These are phyloP conservation scores for Schrankia costaestrigalis DNA, from an alignment of 2,888 invertebrate genomes.

Conservation along the genomic window DNA sequence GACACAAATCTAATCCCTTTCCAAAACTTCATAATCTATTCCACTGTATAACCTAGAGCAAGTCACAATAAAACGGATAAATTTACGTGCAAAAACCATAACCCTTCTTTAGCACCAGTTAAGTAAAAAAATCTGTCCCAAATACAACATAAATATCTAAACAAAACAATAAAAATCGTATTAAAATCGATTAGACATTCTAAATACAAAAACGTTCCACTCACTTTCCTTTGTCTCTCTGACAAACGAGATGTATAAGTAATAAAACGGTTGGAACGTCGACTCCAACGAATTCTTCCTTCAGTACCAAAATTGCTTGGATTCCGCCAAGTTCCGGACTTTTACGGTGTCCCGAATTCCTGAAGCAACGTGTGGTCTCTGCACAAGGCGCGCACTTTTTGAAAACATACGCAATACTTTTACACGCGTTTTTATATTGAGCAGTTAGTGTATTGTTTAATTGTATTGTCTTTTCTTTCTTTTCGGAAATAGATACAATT, in stretches of 20 bases:
- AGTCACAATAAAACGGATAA: too few relatives aligned
- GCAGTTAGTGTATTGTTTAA: too few relatives aligned
- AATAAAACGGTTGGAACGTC: slow-evolving; percentile 57
- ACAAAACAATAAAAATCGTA: neutral
- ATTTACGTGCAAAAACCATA: too few relatives aligned
- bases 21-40: too few relatives aligned
- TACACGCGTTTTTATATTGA: slow-evolving; percentile 27
- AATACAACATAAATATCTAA: too few relatives aligned
- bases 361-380: slow-evolving; percentile 47
- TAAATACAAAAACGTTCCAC: slow-evolving; percentile 27
- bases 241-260: slow-evolving; percentile 53
- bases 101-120: too few relatives aligned
- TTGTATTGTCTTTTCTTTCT: too few relatives aligned
- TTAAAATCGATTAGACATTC: slow-evolving; percentile 6
- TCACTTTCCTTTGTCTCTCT: slow-evolving; percentile 31
- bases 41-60: too few relatives aligned
- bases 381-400: slow-evolving; percentile 19
- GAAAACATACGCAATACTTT: slow-evolving; percentile 30
- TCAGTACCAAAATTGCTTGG: slow-evolving; percentile 50
- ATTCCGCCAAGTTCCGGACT: slow-evolving; percentile 60
- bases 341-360: slow-evolving; percentile 61
- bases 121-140: too few relatives aligned
- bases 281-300: slow-evolving; percentile 47
- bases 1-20: too few relatives aligned
- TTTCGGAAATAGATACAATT: too few relatives aligned